Evolutionary conservation across 2,113 vertebrate genomes (phyloP).

Genomic region (Caracal caracal): DNA sequence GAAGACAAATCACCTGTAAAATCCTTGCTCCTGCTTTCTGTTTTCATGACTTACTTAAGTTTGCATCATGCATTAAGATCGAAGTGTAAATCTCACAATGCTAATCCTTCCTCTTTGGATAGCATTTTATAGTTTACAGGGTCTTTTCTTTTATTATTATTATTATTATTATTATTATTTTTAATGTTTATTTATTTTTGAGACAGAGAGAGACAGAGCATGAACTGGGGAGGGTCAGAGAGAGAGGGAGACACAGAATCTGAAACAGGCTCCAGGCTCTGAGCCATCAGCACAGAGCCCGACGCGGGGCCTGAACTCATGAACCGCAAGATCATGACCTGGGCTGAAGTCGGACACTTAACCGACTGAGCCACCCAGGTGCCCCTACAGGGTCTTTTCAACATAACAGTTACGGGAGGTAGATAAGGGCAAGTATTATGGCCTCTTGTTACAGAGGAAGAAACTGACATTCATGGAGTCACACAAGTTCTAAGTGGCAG

Average conservation of each 20-base stretch:
- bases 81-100: slow-evolving; percentile 22
- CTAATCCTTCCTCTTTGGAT: not conserved
- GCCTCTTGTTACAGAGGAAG: slow-evolving; percentile 19
- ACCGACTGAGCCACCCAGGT: no score
- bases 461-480: not conserved
- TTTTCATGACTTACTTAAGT: slow-evolving; percentile 43
- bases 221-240: no score
- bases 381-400: not conserved
- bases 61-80: not conserved
- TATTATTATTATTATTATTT: no score
- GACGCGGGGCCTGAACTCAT: no score
- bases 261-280: no score
- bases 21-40: not conserved
- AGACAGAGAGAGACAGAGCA: no score
- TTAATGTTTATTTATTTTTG: no score
- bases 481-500: not conserved
- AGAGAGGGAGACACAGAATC: no score
- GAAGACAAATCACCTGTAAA: not conserved
- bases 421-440: not conserved
- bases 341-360: no score
- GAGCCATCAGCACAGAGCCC: no score
- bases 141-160: no score
- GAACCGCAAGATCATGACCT: no score
- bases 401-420: not conserved
- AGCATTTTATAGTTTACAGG: slow-evolving; percentile 10